These are phyloP conservation scores for Nycticryphes semicollaris DNA, from an alignment of 2,113 vertebrate genomes.

Conservation along the genomic window DNA sequence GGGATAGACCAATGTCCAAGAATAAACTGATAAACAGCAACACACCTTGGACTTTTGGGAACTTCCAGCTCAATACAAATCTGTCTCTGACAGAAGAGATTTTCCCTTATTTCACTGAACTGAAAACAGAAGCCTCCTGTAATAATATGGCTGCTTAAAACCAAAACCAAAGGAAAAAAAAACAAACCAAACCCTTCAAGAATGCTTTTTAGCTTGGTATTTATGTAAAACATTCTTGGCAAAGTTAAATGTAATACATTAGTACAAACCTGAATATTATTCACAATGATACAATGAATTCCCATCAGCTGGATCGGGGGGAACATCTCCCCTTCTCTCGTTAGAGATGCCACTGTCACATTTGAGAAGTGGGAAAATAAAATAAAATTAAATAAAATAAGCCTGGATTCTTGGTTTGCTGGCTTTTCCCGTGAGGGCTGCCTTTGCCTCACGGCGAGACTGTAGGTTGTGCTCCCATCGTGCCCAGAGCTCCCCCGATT, in stretches of 20 bases:
- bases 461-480: neutral
- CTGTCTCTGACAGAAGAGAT: neutral
- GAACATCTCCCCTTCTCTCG: neutral
- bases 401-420: neutral
- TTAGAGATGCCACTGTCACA: slow-evolving; percentile 58
- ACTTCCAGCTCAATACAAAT: neutral
- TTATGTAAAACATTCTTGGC: slow-evolving; percentile 73
- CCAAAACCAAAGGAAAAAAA: neutral
- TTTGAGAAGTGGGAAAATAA: neutral
- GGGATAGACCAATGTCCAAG: neutral
- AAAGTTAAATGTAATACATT: slow-evolving; percentile 67
- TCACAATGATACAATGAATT: slow-evolving; percentile 51
- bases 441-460: neutral
- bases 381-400: neutral
- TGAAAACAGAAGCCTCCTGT: neutral
- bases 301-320: neutral
- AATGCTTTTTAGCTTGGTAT: neutral
- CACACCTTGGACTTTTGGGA: neutral
- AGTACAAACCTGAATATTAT: slow-evolving; percentile 72
- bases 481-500: neutral
- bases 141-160: neutral
- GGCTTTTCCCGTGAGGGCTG: neutral
- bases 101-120: neutral
- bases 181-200: neutral
- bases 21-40: neutral